A percentile compares a stretch with the other conserved stretches of the same genome.
phyloP scores from a whole-genome alignment of 2,113 vertebrate genomes.

The Malurus melanocephalus region DNA sequence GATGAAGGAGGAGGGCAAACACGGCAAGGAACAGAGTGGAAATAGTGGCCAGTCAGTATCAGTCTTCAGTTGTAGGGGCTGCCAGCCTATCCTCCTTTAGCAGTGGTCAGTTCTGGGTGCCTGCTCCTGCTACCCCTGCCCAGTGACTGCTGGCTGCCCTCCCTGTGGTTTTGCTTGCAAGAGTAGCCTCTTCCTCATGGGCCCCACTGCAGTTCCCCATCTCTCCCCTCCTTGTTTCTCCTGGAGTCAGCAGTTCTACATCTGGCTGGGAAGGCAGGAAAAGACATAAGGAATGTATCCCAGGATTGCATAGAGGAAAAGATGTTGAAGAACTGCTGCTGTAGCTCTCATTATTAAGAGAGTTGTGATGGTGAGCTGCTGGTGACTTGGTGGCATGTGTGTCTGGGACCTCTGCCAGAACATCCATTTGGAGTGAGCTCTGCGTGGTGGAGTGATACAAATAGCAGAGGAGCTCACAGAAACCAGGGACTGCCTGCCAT shows the following conservation, averaged over 20 bases:
- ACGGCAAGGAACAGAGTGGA: neutral
- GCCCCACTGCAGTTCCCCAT: neutral
- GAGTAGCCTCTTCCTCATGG: neutral
- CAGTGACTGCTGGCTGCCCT: neutral
- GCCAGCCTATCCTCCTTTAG: neutral
- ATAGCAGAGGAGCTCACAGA: neutral
- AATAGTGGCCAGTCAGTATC: neutral
- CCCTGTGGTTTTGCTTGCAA: neutral
- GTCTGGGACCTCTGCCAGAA: constrained; percentile 18
- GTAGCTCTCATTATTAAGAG: neutral
- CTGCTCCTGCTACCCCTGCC: neutral
- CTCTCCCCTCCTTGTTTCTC: neutral
- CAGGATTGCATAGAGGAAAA: neutral
- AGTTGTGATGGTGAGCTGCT: neutral
- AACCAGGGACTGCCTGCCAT: neutral
- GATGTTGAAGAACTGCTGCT: neutral
- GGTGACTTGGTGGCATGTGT: neutral
- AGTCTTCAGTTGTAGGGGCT: neutral
- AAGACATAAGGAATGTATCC: neutral
- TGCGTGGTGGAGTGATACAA: neutral
- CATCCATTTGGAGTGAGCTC: constrained; percentile 26
- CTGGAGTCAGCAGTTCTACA: neutral
- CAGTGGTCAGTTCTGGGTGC: neutral
- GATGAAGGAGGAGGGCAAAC: neutral
- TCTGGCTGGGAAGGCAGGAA: neutral